phyloP scores from a whole-genome alignment of 2,888 invertebrate species.

The Conomelus anceps region DNA sequence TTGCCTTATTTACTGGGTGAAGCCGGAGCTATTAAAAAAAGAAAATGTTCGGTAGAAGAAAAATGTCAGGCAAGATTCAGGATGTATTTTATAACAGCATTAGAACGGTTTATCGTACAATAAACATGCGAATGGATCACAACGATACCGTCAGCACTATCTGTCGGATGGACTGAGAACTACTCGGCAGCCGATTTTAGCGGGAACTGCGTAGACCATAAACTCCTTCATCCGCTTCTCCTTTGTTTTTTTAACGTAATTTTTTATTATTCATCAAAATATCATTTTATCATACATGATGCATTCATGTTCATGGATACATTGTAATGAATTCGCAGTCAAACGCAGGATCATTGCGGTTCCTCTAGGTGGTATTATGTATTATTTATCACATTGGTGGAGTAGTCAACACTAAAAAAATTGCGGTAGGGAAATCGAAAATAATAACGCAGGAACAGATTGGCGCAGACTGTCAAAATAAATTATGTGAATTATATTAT shows the following conservation, averaged over 20 bases:
- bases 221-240: neutral
- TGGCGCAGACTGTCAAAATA: too few relatives aligned
- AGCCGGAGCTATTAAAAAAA: slow-evolving; percentile 4
- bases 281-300: too few relatives aligned
- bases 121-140: neutral
- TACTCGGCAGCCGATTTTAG: neutral
- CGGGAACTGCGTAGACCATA: neutral
- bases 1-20: slow-evolving; percentile 2
- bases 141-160: neutral
- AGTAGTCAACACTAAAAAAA: too few relatives aligned
- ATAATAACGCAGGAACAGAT: too few relatives aligned
- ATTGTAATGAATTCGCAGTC: too few relatives aligned
- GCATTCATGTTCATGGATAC: too few relatives aligned
- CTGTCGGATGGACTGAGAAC: neutral
- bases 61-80: neutral
- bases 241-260: too few relatives aligned
- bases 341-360: too few relatives aligned
- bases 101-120: slow-evolving; percentile 3
- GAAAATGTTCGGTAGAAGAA: neutral
- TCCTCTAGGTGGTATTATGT: too few relatives aligned
- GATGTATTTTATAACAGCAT: slow-evolving; percentile 8
- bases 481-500: too few relatives aligned
- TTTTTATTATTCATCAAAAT: neutral
- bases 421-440: too few relatives aligned
- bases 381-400: too few relatives aligned